phyloP scores from a whole-genome alignment of 2,888 invertebrate species.

The Stenodera caucasica region DNA sequence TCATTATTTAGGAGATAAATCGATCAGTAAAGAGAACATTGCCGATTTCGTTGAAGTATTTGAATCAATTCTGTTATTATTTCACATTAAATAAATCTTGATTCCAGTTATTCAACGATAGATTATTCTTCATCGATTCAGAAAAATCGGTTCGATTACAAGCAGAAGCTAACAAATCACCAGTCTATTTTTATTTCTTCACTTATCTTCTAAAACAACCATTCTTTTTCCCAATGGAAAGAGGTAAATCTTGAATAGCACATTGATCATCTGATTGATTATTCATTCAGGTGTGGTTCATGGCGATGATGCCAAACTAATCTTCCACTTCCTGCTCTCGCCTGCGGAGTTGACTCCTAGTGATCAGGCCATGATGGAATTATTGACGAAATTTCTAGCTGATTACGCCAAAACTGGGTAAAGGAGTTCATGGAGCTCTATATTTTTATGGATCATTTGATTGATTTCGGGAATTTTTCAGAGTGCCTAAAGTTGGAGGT shows the following conservation, averaged over 20 bases:
- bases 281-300: conserved; percentile 39
- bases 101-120: conserved; percentile 63
- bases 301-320: conserved; percentile 37
- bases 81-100: too few species aligned
- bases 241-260: conserved; percentile 9
- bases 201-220: conserved; percentile 34
- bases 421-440: too few species aligned
- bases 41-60: conserved; percentile 41
- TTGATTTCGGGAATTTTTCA: conserved; percentile 26
- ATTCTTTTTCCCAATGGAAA: conserved; percentile 24
- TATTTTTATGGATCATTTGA: not conserved
- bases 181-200: conserved; percentile 39
- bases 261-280: not conserved
- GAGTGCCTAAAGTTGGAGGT: conserved; percentile 31
- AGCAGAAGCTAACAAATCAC: conserved; percentile 36
- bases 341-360: conserved; percentile 23
- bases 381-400: conserved; percentile 38
- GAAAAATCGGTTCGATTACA: conserved; percentile 42
- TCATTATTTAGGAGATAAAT: conserved; percentile 41
- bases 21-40: conserved; percentile 34
- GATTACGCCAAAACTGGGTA: conserved; percentile 40
- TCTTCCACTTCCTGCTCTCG: conserved; percentile 31
- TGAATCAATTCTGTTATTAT: too few species aligned
- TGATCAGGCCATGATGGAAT: conserved; percentile 41
- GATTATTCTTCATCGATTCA: conserved; percentile 57